phyloP scores from a whole-genome alignment of 2,888 invertebrate species.

The Elgonia sp. region DNA sequence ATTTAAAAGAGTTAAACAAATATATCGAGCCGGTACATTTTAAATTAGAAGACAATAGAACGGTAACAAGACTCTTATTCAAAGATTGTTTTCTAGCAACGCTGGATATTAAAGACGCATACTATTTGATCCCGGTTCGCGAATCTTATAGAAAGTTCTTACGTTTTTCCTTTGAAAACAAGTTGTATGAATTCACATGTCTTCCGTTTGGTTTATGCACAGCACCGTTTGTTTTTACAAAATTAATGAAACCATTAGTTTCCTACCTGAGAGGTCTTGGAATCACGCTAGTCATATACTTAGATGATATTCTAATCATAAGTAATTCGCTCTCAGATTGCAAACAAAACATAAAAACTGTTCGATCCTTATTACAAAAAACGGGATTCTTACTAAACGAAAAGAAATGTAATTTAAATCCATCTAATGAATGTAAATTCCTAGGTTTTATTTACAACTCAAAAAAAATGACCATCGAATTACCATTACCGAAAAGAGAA shows the following conservation, averaged over 20 bases:
- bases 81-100: constrained; percentile 61
- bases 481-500: constrained; percentile 1
- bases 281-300: constrained; percentile 25
- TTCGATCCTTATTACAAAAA: background rate
- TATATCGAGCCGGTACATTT: constrained; percentile 65
- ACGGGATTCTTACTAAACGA: background rate
- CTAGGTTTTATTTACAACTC: constrained; percentile 39
- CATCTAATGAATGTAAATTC: background rate
- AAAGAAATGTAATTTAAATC: background rate
- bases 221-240: constrained; percentile 32
- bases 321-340: background rate
- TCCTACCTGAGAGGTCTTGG: background rate
- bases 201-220: constrained; percentile 24
- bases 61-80: constrained; percentile 42
- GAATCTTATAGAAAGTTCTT: constrained; percentile 24
- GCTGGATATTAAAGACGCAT: constrained; percentile 56
- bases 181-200: constrained; percentile 28
- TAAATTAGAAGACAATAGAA: constrained; percentile 71
- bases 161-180: constrained; percentile 24
- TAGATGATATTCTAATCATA: constrained; percentile 33
- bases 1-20: constrained; percentile 67
- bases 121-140: constrained; percentile 18
- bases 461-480: constrained; percentile 7
- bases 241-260: constrained; percentile 17
- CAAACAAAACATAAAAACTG: background rate